phyloP scores from a whole-genome alignment of 1,140 invertebrate species.

The Micrasema longulum region DNA sequence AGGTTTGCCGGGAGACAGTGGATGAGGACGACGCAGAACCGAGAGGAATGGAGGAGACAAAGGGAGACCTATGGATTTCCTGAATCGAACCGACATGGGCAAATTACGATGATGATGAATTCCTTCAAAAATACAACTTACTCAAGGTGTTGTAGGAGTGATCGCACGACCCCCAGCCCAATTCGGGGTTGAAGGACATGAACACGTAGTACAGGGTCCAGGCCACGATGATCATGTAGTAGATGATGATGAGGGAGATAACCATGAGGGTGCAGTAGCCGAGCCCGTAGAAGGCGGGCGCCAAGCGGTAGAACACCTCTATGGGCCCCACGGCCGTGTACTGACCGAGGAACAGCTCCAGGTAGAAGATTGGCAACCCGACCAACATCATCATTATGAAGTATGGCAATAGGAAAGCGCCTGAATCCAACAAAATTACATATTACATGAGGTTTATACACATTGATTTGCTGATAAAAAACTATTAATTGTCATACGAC shows the following conservation, averaged over 20 bases:
- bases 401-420: conserved; percentile 85
- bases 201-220: conserved; percentile 85
- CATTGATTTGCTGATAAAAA: background rate
- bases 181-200: conserved; percentile 73
- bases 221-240: conserved; percentile 86
- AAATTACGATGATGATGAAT: no score
- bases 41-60: no score
- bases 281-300: conserved; percentile 71
- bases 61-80: no score
- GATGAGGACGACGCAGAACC: no score
- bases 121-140: no score
- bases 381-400: conserved; percentile 81
- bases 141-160: conserved; percentile 82
- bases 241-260: conserved; percentile 82
- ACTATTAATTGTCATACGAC: no score
- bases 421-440: conserved; percentile 61
- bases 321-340: conserved; percentile 72
- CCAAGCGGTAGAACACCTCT: conserved; percentile 71
- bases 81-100: no score
- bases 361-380: conserved; percentile 82
- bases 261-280: conserved; percentile 80
- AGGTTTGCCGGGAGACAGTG: no score
- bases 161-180: conserved; percentile 79
- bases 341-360: conserved; percentile 76
- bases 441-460: no score